Percentiles rank a stretch among this genome's conserved stretches.
Evolutionary conservation across 2,888 invertebrate species (phyloP).

Genomic region (Rambutsinella grinnellia): DNA sequence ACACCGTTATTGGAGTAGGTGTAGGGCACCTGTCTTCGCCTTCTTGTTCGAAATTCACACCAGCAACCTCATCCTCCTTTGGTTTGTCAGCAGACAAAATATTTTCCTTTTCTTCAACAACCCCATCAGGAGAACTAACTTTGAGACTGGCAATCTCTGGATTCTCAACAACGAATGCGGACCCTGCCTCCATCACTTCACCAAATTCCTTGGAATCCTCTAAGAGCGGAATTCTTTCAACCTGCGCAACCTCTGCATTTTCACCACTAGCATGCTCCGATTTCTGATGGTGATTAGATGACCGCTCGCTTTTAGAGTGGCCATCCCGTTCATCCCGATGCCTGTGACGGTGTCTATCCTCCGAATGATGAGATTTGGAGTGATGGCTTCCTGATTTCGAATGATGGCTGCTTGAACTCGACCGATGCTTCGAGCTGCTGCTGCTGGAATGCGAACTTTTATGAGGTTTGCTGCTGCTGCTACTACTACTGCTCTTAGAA

Average conservation of each 20-base stretch:
- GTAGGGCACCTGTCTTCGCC: background rate
- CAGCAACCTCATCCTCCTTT: background rate
- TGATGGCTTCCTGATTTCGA: conserved; percentile 31
- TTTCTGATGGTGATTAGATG: conserved; percentile 24
- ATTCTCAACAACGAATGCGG: background rate
- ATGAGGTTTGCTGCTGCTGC: conserved; percentile 26
- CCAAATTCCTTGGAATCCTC: background rate
- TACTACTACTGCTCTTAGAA: conserved; percentile 28
- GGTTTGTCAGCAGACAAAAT: background rate
- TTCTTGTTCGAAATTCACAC: background rate
- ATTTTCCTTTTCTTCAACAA: background rate
- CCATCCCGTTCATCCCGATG: conserved; percentile 27
- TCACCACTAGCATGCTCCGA: conserved; percentile 14
- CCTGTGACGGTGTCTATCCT: conserved; percentile 41
- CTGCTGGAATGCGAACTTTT: conserved; percentile 31
- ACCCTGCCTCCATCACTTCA: background rate
- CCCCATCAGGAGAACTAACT: background rate
- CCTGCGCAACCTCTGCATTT: background rate
- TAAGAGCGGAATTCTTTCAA: background rate
- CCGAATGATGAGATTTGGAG: conserved; percentile 12
- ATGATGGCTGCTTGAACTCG: conserved; percentile 26
- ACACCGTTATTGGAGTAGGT: background rate
- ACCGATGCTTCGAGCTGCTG: conserved; percentile 38
- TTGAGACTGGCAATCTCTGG: background rate
- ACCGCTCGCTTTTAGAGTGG: conserved; percentile 24